Evolutionary conservation across 2,113 vertebrate species (phyloP).

Genomic region (Urocolius indicus): DNA sequence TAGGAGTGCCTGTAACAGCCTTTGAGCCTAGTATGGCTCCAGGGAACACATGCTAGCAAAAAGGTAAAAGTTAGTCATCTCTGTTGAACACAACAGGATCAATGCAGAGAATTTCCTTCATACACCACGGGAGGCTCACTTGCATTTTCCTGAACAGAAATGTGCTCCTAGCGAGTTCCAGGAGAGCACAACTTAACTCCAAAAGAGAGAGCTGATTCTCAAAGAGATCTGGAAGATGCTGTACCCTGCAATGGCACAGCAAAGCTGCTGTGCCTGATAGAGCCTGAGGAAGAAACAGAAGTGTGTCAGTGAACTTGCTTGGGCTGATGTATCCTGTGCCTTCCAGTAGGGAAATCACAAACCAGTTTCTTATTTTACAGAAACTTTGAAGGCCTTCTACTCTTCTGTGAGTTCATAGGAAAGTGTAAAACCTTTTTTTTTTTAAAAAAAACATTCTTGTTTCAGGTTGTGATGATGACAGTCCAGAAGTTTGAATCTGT

Average conservation of each 20-base stretch:
- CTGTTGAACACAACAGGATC: background rate
- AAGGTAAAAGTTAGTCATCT: background rate
- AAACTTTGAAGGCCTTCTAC: background rate
- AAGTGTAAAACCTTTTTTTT: background rate
- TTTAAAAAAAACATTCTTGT: background rate
- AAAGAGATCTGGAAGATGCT: background rate
- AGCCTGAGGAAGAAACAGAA: background rate
- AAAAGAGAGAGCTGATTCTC: background rate
- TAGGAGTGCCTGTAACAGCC: background rate
- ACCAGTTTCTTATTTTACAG: background rate
- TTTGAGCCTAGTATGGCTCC: background rate
- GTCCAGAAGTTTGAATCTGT: background rate
- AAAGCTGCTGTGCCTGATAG: background rate
- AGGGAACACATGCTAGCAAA: background rate
- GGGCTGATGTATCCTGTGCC: background rate
- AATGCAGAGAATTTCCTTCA: background rate
- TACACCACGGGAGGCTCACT: background rate
- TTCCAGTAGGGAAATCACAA: background rate
- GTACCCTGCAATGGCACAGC: fast-evolving
- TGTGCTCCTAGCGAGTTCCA: background rate
- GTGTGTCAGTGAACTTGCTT: fast-evolving
- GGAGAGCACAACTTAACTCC: background rate
- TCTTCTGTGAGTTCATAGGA: background rate
- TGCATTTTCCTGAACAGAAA: background rate
- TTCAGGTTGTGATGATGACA: background rate